phyloP scores from a whole-genome alignment of 2,797 vertebrate species.

The Platyrinchus mystaceus region DNA sequence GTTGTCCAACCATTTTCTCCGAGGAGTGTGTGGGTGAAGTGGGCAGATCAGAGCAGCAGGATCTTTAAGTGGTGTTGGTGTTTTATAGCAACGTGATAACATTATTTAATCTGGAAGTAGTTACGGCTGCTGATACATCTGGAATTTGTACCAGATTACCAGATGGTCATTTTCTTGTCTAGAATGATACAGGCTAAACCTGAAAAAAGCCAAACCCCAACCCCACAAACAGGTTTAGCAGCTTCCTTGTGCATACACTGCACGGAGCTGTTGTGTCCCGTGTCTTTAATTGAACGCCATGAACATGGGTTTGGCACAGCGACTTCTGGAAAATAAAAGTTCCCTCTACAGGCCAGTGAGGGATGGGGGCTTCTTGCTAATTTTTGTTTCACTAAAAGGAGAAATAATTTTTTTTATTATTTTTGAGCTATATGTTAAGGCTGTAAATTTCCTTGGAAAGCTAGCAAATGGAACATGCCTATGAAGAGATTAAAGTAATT shows the following conservation, averaged over 20 bases:
- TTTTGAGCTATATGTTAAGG: slow-evolving; percentile 60
- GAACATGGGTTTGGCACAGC: neutral
- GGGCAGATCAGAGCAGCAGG: slow-evolving; percentile 78
- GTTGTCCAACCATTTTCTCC: slow-evolving; percentile 77
- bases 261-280: neutral
- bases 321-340: neutral
- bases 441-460: slow-evolving; percentile 46
- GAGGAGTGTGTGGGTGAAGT: slow-evolving; percentile 80
- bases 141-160: slow-evolving; percentile 58
- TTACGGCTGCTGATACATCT: slow-evolving; percentile 71
- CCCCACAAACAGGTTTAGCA: neutral
- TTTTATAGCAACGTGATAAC: slow-evolving; percentile 82
- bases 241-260: neutral
- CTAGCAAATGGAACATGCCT: slow-evolving; percentile 57
- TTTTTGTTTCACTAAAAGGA: neutral
- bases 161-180: slow-evolving; percentile 46
- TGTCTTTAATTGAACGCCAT: neutral
- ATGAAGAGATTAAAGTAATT: slow-evolving; percentile 64
- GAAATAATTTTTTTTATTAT: neutral
- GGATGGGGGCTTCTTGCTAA: neutral
- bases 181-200: neutral
- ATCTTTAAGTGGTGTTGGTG: slow-evolving; percentile 73
- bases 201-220: neutral
- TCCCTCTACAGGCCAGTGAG: neutral
- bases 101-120: slow-evolving; percentile 79